Percentiles rank a stretch among this genome's conserved stretches.
Evolutionary conservation across 1,140 invertebrate species (phyloP).

Genomic region (Macrobrachium nipponense): DNA sequence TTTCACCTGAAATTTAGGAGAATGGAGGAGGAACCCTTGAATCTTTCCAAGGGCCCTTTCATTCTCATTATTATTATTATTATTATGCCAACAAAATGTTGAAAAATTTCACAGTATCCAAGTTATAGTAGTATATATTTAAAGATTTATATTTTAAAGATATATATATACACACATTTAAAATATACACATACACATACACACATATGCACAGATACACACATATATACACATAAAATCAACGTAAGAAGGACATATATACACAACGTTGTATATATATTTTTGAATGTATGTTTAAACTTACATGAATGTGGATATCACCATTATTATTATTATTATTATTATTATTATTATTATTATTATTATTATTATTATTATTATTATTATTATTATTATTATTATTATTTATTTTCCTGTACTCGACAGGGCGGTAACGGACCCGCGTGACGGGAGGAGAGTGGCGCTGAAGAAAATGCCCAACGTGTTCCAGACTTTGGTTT

Average conservation of each 20-base stretch:
- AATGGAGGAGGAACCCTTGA: not conserved
- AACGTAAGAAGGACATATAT: not conserved
- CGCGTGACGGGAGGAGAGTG: constrained; percentile 95
- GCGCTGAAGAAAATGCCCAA: constrained; percentile 99
- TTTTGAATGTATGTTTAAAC: not conserved
- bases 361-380: not conserved
- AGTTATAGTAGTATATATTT: no score
- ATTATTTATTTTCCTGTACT: constrained; percentile 46
- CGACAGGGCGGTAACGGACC: constrained; percentile 98
- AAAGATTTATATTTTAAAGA: no score
- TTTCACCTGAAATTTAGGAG: not conserved
- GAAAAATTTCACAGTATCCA: no score
- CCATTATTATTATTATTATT: not conserved
- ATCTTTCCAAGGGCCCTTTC: not conserved
- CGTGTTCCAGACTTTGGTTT: constrained; percentile 99
- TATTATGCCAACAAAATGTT: no score
- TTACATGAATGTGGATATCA: not conserved
- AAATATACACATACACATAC: constrained; percentile 5
- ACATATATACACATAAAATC: not conserved
- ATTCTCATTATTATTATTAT: no score
- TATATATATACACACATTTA: constrained; percentile 15
- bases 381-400: not conserved
- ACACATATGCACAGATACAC: not conserved
- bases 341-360: not conserved
- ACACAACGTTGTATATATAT: not conserved